A percentile compares a stretch with the other conserved stretches of the same genome.
Conservation (phyloP, 2,797 vertebrate genomes). For the Gymnocypris eckloni region DNA sequence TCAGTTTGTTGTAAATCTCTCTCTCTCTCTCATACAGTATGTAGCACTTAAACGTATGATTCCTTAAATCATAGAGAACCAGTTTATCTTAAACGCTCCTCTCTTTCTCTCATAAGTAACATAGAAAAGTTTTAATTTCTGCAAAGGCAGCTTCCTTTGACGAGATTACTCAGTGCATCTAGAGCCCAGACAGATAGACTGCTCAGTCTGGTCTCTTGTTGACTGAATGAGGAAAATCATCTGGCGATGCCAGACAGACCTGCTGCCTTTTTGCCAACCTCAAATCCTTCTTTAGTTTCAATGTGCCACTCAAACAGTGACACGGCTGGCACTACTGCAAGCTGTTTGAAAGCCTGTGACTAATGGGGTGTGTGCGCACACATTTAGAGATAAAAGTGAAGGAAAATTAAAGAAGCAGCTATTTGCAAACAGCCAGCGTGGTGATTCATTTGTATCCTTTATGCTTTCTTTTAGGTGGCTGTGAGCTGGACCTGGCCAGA, state of each 20-base stretch:
- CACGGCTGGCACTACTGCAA: conserved; percentile 11
- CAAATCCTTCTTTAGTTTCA: conserved; percentile 45
- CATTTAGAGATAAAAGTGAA: conserved; percentile 22
- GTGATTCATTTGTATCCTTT: background rate
- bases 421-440: background rate
- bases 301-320: conserved; percentile 48
- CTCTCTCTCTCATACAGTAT: too few relatives aligned
- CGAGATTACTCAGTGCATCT: conserved; percentile 45
- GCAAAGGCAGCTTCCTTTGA: conserved; percentile 41
- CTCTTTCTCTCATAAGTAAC: background rate
- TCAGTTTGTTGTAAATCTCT: background rate
- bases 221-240: conserved; percentile 33
- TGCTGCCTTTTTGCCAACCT: conserved; percentile 35
- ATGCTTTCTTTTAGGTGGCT: conserved; percentile 83
- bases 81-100: background rate
- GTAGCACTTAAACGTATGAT: background rate
- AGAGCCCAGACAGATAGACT: conserved; percentile 29
- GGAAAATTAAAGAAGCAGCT: background rate
- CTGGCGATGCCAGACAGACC: conserved; percentile 30
- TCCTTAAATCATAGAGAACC: background rate
- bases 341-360: conserved; percentile 13
- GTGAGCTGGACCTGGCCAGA: conserved; percentile 97
- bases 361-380: conserved; percentile 37
- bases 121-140: background rate
- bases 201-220: conserved; percentile 42